Evolutionary conservation across 2,797 vertebrate genomes (phyloP).

Genomic region (Strix occidentalis): DNA sequence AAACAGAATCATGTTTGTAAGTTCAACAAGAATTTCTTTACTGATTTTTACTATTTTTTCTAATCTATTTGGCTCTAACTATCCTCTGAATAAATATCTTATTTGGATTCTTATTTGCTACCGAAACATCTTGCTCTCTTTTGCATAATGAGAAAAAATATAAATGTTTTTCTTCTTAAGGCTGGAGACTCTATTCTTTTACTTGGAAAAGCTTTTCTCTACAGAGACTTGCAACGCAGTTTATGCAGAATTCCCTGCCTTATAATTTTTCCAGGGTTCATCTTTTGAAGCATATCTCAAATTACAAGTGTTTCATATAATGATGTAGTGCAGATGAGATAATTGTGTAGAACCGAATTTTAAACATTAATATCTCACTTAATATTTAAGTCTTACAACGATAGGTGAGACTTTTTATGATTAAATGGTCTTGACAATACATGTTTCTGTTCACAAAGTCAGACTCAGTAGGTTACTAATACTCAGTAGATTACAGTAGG

Average conservation of each 20-base stretch:
- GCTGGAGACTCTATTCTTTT: not conserved
- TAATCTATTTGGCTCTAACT: not conserved
- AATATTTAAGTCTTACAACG: not conserved
- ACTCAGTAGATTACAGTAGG: not conserved
- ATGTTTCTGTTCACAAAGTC: not conserved
- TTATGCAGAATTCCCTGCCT: not conserved
- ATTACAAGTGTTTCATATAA: not conserved
- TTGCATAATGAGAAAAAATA: not conserved
- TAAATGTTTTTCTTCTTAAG: not conserved
- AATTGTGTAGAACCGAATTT: not conserved
- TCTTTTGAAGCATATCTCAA: not conserved
- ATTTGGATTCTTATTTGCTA: not conserved
- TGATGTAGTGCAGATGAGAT: not conserved
- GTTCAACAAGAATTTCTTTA: not conserved
- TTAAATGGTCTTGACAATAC: not conserved
- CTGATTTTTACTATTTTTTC: not conserved
- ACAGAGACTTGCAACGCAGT: not conserved
- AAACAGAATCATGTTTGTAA: not conserved
- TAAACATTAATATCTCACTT: not conserved
- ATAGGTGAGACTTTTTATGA: not conserved
- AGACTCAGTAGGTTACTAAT: not conserved
- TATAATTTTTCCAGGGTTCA: not conserved
- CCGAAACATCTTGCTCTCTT: not conserved
- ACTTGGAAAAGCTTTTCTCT: not conserved
- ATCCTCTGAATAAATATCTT: not conserved